phyloP scores from a whole-genome alignment of 2,797 vertebrate species.

The Clamator glandarius region DNA sequence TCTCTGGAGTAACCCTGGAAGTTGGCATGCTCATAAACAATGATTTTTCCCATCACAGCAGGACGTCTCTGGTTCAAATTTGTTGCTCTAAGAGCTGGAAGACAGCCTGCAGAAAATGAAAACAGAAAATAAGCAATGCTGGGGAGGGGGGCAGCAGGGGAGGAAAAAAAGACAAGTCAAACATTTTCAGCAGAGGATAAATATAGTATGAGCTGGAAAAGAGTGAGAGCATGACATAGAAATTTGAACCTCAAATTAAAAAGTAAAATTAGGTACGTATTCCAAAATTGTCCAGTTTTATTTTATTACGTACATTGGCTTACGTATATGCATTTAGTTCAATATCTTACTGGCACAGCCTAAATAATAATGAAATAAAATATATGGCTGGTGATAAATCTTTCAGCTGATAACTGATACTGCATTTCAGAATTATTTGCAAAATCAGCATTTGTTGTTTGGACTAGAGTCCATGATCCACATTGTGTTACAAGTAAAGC shows the following conservation, averaged over 20 bases:
- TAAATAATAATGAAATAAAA: not conserved
- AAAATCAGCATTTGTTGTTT: not conserved
- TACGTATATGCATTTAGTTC: not conserved
- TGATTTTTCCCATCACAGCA: constrained; percentile 26
- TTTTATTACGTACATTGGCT: not conserved
- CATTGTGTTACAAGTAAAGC: not conserved
- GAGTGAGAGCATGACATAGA: not conserved
- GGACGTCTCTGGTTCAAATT: not conserved
- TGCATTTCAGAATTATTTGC: not conserved
- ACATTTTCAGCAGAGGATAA: not conserved
- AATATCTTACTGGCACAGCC: not conserved
- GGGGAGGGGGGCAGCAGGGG: fast-evolving
- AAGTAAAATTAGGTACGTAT: not conserved
- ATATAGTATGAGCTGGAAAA: not conserved
- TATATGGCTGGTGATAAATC: not conserved
- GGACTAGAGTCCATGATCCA: not conserved
- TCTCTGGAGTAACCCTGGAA: constrained; percentile 26
- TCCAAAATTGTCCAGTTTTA: not conserved
- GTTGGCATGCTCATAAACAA: not conserved
- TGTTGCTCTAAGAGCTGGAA: not conserved
- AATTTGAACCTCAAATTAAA: not conserved
- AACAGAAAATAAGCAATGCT: not conserved
- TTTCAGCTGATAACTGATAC: not conserved
- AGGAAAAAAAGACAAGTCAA: not conserved
- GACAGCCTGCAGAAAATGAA: not conserved